phyloP scores from a whole-genome alignment of 2,113 vertebrate species.

The Psittacus erithacus region DNA sequence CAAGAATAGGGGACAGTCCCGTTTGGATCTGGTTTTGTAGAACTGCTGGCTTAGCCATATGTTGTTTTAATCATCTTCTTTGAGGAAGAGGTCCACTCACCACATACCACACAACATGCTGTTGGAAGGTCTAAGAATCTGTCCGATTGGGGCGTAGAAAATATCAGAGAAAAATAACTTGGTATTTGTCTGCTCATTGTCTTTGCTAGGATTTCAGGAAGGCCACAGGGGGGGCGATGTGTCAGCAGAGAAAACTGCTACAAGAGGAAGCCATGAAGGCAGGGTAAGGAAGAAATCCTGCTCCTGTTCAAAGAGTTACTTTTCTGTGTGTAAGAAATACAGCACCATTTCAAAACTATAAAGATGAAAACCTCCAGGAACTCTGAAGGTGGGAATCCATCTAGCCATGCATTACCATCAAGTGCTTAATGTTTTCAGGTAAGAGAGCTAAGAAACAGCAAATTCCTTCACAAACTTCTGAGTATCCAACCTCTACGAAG shows the following conservation, averaged over 20 bases:
- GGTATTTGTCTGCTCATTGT: not conserved
- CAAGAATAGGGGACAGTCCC: not conserved
- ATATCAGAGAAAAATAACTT: not conserved
- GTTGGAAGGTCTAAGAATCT: not conserved
- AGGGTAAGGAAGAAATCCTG: not conserved
- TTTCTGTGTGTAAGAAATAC: not conserved
- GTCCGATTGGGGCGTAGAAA: not conserved
- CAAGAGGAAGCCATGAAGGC: no score
- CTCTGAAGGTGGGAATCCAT: not conserved
- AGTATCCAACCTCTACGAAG: not conserved
- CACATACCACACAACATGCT: not conserved
- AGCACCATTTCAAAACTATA: not conserved
- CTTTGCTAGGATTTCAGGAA: not conserved
- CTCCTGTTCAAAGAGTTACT: not conserved
- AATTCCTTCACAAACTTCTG: not conserved
- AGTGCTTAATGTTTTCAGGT: not conserved
- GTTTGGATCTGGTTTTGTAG: not conserved
- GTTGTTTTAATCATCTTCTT: not conserved
- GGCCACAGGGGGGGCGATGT: not conserved
- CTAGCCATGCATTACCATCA: not conserved
- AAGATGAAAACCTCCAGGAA: not conserved
- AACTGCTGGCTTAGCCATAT: not conserved
- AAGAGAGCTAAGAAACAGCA: not conserved
- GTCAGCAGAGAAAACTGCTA: not conserved
- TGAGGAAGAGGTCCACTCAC: not conserved